Base-by-base conservation (phyloP, 1,140 invertebrate species). In the Drosophila bocqueti region DNA sequence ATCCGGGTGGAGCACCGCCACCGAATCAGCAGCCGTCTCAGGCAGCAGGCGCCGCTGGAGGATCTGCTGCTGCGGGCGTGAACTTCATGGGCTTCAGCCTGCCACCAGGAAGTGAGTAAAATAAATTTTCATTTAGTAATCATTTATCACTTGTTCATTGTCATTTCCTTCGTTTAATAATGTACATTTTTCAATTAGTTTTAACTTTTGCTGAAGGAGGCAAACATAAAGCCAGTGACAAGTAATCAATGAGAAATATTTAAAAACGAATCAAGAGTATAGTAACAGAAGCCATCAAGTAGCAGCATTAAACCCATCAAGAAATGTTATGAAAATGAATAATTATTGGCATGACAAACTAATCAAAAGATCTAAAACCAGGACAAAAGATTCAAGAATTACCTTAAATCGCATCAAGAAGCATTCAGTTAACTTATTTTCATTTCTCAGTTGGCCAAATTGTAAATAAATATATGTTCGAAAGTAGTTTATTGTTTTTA, bases 31-130 rank as follows among this genome's bases (percentile, higher is more conserved):
- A 63, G 21, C 78, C 61, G 1, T 63, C 75, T 38, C 72, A 71
- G 34, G 64, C 76, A 21, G 40, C 75, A 42, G 61, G 69, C 31
- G 60, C 57, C n/a, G 64, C 75, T 8, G 62, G 62, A 45, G 67
- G 62, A 69, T 36, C 75, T 46, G 84, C 63, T 2, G 36, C 80
- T 13, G 63, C 80, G 15, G 91, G 87, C 7, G 82, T 59, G 29
- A 83, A 69, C 42, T 89, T 79, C 15, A 87, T 92, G 91, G 91
- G 91, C 24, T 92, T 92, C 24, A 87, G 83, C 73, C 62, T 91
- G 79, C 91, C 87, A 16, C 89, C 89, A 46, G 84, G 82, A 90
- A 91, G 91, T 92, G 59, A 92, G 91, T 92, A 80, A 36, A 8
- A n/a, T 11, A 11, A 40, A 38, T n/a, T 11, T 9, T 16, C 1